A percentile compares a stretch with the other conserved stretches of the same genome.
Evolutionary conservation across 2,888 invertebrate genomes (phyloP).

Genomic region (Leistus spinibarbis): DNA sequence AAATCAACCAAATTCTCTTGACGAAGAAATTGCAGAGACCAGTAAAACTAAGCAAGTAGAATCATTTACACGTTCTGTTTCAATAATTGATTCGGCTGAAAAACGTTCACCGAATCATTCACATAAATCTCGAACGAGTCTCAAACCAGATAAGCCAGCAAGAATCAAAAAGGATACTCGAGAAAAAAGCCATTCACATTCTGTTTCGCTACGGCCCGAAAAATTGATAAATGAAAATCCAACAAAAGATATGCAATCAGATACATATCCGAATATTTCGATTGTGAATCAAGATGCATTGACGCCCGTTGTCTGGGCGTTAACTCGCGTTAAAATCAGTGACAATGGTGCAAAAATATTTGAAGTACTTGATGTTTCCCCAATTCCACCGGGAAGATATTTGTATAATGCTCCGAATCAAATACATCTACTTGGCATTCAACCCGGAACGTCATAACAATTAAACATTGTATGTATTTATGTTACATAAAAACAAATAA

Average conservation of each 20-base stretch:
- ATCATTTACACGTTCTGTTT: background rate
- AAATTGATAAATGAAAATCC: too few relatives aligned
- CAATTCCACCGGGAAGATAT: conserved; percentile 19
- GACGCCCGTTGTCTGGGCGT: conserved; percentile 9
- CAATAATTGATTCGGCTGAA: background rate
- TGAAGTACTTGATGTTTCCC: conserved; percentile 20
- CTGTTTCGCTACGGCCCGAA: too few relatives aligned
- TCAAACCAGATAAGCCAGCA: too few relatives aligned
- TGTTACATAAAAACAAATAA: background rate
- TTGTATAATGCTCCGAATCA: background rate
- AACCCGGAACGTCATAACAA: background rate
- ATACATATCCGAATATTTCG: background rate
- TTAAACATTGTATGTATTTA: background rate
- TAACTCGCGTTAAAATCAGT: conserved; percentile 20
- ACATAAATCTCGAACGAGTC: too few relatives aligned
- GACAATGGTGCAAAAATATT: conserved; percentile 25
- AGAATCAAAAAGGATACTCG: too few relatives aligned
- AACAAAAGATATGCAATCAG: too few relatives aligned
- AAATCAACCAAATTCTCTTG: too few relatives aligned
- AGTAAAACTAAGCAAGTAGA: too few relatives aligned
- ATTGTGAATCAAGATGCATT: background rate
- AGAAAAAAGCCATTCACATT: too few relatives aligned
- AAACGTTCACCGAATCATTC: too few relatives aligned
- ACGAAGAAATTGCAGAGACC: too few relatives aligned
- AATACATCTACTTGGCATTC: background rate